phyloP scores from a whole-genome alignment of 2,888 invertebrate species.

The Linhomoeus sp. region DNA sequence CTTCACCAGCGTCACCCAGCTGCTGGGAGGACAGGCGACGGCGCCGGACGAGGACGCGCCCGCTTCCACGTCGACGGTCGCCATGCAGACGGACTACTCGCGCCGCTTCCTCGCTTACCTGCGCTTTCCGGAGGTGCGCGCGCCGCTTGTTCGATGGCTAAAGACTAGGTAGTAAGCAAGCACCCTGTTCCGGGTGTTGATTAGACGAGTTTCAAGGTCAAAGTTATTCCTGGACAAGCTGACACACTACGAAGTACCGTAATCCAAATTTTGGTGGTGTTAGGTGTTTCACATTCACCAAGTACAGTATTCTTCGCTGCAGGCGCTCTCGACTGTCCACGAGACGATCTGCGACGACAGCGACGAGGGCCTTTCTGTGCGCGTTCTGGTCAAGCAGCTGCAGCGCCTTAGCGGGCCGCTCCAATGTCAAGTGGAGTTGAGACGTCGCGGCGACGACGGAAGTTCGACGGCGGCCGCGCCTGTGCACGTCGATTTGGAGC shows the following conservation, averaged over 20 bases:
- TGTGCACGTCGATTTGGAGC: constrained; percentile 12
- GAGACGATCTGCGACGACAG: constrained; percentile 13
- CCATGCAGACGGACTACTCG: constrained; percentile 4
- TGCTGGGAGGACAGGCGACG: too few species aligned
- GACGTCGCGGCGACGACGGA: constrained; percentile 10
- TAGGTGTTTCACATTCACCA: too few species aligned
- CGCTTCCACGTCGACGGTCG: constrained; percentile 8
- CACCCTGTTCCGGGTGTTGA: too few species aligned
- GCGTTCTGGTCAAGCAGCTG: constrained; percentile 16
- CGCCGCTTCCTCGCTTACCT: not conserved
- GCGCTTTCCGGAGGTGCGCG: constrained; percentile 11
- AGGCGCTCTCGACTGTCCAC: constrained; percentile 1
- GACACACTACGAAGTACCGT: too few species aligned
- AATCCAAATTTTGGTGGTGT: too few species aligned
- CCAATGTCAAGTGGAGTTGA: constrained; percentile 10
- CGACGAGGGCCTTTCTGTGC: constrained; percentile 21
- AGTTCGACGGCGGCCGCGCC: constrained; percentile 8
- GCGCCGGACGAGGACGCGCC: constrained; percentile 1
- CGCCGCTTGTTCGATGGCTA: constrained; percentile 16
- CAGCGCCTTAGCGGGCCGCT: constrained; percentile 8
- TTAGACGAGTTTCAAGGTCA: too few species aligned
- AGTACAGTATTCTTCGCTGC: not conserved
- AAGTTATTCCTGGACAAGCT: too few species aligned
- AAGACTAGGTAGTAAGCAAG: too few species aligned
- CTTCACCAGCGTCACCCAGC: constrained; percentile 16